phyloP scores from a whole-genome alignment of 2,113 vertebrate species.

The Alaudala cheleensis region DNA sequence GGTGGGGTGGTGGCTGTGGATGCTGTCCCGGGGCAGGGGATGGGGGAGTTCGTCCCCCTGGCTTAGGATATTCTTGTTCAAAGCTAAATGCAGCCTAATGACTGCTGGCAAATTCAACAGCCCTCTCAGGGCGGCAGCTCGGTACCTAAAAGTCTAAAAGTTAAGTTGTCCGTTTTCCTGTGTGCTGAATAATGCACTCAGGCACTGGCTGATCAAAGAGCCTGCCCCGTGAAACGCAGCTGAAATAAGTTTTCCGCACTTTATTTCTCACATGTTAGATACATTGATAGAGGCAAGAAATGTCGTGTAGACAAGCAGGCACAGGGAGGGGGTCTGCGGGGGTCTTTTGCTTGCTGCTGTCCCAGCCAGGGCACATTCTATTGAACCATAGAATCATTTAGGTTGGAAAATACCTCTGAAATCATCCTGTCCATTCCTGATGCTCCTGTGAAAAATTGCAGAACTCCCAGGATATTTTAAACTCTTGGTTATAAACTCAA shows the following conservation, averaged over 20 bases:
- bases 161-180: not conserved
- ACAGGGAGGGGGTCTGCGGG: not conserved
- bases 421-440: not conserved
- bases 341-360: not conserved
- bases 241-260: slow-evolving; percentile 51
- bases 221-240: not conserved
- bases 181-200: not conserved
- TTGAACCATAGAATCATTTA: not conserved
- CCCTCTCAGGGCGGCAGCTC: not conserved
- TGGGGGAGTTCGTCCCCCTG: not conserved
- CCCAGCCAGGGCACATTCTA: accelerated
- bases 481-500: not conserved
- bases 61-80: not conserved
- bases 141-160: not conserved
- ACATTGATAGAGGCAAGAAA: not conserved
- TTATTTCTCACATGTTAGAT: slow-evolving; percentile 50
- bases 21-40: not conserved
- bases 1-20: not conserved
- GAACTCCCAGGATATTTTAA: not conserved
- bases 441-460: not conserved
- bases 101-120: not conserved
- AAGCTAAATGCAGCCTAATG: slow-evolving; percentile 35
- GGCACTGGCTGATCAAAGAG: slow-evolving; percentile 50
- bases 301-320: not conserved
- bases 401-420: not conserved